These are phyloP conservation scores for Forbesichthys papilliferus DNA, from an alignment of 2,113 vertebrate species.

Conservation along the genomic window DNA sequence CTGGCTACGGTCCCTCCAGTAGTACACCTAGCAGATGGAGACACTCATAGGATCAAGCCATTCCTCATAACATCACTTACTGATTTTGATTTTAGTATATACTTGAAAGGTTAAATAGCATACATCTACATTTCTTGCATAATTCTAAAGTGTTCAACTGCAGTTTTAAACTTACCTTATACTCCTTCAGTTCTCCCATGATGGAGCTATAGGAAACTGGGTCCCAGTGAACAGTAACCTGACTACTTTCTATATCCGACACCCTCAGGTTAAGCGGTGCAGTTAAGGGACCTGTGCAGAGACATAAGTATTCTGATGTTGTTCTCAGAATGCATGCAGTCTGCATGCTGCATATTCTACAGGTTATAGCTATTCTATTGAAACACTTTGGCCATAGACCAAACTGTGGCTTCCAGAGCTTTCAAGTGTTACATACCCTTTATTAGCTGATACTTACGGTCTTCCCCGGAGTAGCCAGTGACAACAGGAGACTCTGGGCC, in stretches of 20 bases:
- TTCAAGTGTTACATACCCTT: neutral
- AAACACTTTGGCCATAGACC: too few species aligned
- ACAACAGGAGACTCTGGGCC: constrained; percentile 87
- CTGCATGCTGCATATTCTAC: too few species aligned
- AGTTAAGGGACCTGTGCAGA: constrained; percentile 82
- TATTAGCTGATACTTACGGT: constrained; percentile 83
- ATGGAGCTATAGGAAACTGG: constrained; percentile 83
- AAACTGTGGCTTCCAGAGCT: neutral
- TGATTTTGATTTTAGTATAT: neutral
- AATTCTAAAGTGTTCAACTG: neutral
- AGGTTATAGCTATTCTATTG: too few species aligned
- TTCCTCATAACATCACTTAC: neutral
- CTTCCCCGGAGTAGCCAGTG: constrained; percentile 94
- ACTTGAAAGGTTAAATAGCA: neutral
- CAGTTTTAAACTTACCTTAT: constrained; percentile 81
- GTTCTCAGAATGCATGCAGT: too few species aligned
- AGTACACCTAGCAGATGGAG: constrained; percentile 86
- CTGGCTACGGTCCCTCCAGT: constrained; percentile 95
- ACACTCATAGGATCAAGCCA: neutral
- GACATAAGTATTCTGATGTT: neutral
- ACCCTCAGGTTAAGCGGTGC: constrained; percentile 89
- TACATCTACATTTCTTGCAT: neutral
- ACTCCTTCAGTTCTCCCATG: constrained; percentile 93
- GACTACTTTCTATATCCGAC: constrained; percentile 87
- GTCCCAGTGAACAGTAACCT: constrained; percentile 87